Conservation (phyloP, 2,888 invertebrate genomes). For the Drosophila barbarae region DNA sequence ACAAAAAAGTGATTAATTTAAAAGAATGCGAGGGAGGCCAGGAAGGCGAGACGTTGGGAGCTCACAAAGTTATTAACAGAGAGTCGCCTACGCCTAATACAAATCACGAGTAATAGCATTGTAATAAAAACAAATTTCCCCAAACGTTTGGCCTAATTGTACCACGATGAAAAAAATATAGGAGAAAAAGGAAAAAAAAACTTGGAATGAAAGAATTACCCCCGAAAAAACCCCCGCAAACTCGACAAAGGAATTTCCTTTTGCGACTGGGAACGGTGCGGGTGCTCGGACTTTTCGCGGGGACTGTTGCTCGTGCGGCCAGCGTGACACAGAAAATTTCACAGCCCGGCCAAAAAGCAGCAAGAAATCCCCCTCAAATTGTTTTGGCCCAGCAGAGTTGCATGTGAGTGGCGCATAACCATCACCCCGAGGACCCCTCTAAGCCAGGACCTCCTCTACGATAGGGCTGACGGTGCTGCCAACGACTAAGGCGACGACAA, state of each 20-base stretch:
- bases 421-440: conserved; percentile 1
- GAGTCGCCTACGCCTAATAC: conserved; percentile 31
- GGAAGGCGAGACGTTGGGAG: conserved; percentile 2
- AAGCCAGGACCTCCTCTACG: conserved; percentile 5
- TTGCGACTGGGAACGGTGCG: conserved; percentile 6
- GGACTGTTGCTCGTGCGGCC: conserved; percentile 44
- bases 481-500: conserved; percentile 40
- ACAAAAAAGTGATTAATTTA: conserved; percentile 53
- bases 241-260: conserved; percentile 16
- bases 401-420: conserved; percentile 54
- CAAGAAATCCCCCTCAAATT: conserved; percentile 29
- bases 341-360: conserved; percentile 30
- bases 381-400: conserved; percentile 47
- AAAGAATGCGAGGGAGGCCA: conserved; percentile 9
- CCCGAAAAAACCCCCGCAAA: conserved; percentile 5
- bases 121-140: conserved; percentile 71
- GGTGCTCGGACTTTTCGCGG: conserved; percentile 28
- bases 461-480: conserved; percentile 31
- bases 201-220: conserved; percentile 19
- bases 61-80: conserved; percentile 30
- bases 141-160: conserved; percentile 70
- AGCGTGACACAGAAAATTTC: conserved; percentile 65
- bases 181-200: neutral
- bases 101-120: conserved; percentile 52
- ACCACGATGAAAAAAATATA: conserved; percentile 39